phyloP scores from a whole-genome alignment of 2,888 invertebrate genomes.

The Pachymerium ferrugineum region DNA sequence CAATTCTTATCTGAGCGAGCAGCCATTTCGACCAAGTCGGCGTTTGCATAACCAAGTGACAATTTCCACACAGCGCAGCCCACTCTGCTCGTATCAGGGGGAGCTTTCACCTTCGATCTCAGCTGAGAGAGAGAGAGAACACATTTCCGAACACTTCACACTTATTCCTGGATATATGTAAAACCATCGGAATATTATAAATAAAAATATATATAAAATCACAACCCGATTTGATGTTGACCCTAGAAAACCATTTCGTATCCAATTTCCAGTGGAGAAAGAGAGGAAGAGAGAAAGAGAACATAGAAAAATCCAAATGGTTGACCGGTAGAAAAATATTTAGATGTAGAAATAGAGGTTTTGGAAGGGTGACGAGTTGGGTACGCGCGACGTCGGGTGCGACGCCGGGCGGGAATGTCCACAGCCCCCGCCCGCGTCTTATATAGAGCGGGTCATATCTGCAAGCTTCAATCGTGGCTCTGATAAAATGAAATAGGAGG shows the following conservation, averaged over 20 bases:
- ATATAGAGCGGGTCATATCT: constrained; percentile 13
- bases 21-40: constrained; percentile 13
- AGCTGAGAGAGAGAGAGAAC: background rate
- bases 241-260: background rate
- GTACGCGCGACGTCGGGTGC: constrained; percentile 13
- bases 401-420: constrained; percentile 13
- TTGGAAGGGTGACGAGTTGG: background rate
- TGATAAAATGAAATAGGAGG: constrained; percentile 13
- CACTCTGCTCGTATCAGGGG: background rate
- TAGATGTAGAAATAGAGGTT: background rate
- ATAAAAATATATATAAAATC: too few relatives aligned
- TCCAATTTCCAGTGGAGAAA: background rate
- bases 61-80: constrained; percentile 6
- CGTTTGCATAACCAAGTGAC: constrained; percentile 13
- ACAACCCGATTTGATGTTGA: too few relatives aligned
- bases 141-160: background rate
- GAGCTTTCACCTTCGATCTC: constrained; percentile 13
- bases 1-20: constrained; percentile 13
- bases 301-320: background rate
- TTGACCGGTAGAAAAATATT: background rate
- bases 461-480: constrained; percentile 13
- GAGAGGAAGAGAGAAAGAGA: too few relatives aligned
- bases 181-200: background rate
- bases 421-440: constrained; percentile 13
- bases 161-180: background rate